Evolutionary conservation across 2,797 vertebrate genomes (phyloP), one percentile per base, ranked within the genome.

Genomic region (Tenualosa ilisha): DNA sequence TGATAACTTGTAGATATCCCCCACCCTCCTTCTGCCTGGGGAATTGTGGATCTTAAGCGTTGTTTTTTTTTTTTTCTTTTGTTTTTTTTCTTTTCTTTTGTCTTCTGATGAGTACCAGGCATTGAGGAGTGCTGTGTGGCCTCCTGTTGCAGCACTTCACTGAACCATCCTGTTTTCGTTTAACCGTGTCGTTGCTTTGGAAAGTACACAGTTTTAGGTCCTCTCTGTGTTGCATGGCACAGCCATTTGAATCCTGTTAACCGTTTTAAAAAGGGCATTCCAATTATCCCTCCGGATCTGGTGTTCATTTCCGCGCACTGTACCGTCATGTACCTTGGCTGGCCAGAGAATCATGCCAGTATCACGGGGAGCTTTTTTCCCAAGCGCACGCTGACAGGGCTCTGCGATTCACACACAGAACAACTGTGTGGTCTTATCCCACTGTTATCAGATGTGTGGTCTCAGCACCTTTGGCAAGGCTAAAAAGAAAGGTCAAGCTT

Each of bases 171-270:
- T 46, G 72, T 43, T 79, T 79, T 20, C 43, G 46, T 79, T 79
- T 46, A 79, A 46, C 72, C 5, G 17, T 22, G 72, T 17, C 72
- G 46, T 40, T 3, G 72, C 40, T 46, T 46, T 40, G 50, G 50
- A 51, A 51, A 9, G 50, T 7, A 51, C 50, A 7, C 50, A 46
- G 46, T 46, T 46, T 46, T 46, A 75, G 68, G 68, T 75, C 3
- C 1, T 17, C 11, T 13, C 9, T 31, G 40, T 40, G 6, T 75
- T 75, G 17, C 68, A 75, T 0, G 5, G 72, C 72, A 79, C 72
- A 79, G 72, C 15, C 72, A 22, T 79, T 79, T 79, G 72, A 79
- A n/a, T 46, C 72, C 40, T 46, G 68, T 46, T 79, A 43, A 20
- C 37, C 72, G 6, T 79, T 79, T 79, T 43, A 46, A 79, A 79